These are phyloP conservation scores for Chrysopa pallens DNA, from an alignment of 1,140 invertebrate species.

Conservation along the genomic window DNA sequence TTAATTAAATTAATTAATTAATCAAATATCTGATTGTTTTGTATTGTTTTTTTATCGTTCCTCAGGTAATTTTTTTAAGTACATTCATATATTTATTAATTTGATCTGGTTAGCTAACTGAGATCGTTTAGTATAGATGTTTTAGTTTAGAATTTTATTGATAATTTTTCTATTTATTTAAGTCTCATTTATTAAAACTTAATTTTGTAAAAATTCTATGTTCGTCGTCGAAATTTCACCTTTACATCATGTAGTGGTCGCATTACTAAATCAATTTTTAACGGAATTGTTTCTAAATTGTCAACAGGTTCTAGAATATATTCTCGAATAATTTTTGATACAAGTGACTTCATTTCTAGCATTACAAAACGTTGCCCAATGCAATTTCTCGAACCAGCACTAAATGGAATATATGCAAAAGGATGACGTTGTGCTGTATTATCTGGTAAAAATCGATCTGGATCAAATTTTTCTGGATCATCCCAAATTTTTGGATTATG, in stretches of 20 bases:
- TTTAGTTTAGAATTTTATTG: no score
- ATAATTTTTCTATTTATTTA: no score
- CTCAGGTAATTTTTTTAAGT: no score
- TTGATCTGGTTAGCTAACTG: no score
- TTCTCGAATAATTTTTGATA: slow-evolving; percentile 42
- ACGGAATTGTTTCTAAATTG: slow-evolving; percentile 17
- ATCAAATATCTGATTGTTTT: no score
- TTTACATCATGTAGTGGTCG: slow-evolving; percentile 1
- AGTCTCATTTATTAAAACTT: no score
- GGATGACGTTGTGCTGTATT: slow-evolving; percentile 8
- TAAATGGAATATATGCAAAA: slow-evolving; percentile 10
- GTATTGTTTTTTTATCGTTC: no score
- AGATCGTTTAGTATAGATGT: no score
- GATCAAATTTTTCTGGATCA: slow-evolving; percentile 37
- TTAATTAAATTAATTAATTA: no score
- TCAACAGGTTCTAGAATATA: slow-evolving; percentile 26
- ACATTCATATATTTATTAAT: no score
- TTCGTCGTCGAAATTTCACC: slow-evolving; percentile 3
- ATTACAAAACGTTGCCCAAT: slow-evolving; percentile 53
- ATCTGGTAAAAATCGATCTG: slow-evolving; percentile 42
- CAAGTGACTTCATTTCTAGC: slow-evolving; percentile 51
- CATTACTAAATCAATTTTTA: slow-evolving; percentile 5
- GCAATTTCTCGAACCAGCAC: slow-evolving; percentile 6
- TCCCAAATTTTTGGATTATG: slow-evolving; percentile 30
- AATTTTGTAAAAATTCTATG: no score